Evolutionary conservation across 2,888 invertebrate genomes (phyloP).

Genomic region (Noctua comes): DNA sequence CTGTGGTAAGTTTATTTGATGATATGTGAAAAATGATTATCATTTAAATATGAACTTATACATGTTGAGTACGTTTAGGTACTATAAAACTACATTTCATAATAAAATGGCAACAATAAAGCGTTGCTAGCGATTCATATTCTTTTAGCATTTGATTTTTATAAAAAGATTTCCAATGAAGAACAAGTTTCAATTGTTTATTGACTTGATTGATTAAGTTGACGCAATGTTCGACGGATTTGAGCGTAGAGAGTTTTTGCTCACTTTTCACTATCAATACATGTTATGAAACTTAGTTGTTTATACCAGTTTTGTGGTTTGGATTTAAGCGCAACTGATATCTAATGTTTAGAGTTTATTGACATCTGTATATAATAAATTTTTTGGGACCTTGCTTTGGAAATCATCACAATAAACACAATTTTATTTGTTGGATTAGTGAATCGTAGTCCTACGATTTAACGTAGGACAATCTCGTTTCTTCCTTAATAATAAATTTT

Average conservation of each 20-base stretch:
- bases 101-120: background rate
- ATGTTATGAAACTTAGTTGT: constrained; percentile 30
- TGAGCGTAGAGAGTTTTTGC: constrained; percentile 29
- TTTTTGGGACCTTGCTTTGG: background rate
- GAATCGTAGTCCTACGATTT: background rate
- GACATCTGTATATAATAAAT: background rate
- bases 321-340: constrained; percentile 10
- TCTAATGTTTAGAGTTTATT: background rate
- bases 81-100: background rate
- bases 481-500: background rate
- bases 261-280: constrained; percentile 35
- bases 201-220: constrained; percentile 27
- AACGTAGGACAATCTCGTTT: background rate
- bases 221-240: constrained; percentile 15
- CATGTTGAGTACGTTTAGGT: background rate
- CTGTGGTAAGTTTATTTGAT: background rate
- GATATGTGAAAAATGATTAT: background rate
- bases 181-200: background rate
- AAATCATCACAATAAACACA: background rate
- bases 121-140: background rate
- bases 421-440: background rate
- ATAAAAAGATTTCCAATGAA: too few species aligned
- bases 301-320: constrained; percentile 12
- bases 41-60: background rate
- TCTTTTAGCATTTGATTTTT: background rate